phyloP scores from a whole-genome alignment of 2,113 vertebrate genomes.

The Meriones unguiculatus region DNA sequence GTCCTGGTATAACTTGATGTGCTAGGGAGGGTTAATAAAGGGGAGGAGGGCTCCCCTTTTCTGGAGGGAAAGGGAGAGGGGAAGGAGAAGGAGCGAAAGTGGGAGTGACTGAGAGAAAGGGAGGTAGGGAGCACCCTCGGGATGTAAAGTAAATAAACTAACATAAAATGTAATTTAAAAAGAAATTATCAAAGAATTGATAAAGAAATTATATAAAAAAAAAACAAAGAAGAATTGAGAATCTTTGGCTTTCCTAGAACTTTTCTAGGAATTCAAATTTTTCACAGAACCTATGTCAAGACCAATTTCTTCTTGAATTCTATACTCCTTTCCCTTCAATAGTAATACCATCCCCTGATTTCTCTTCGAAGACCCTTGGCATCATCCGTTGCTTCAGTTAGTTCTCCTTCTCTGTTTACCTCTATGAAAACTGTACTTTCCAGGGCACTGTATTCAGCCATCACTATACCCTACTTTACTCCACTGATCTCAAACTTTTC shows the following conservation, averaged over 20 bases:
- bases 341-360: neutral
- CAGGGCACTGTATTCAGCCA: neutral
- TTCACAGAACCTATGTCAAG: neutral
- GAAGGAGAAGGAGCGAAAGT: no score
- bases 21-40: no score
- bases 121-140: no score
- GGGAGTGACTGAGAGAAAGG: no score
- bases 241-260: neutral
- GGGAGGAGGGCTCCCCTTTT: no score
- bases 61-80: no score
- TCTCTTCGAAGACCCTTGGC: neutral
- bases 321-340: neutral
- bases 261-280: slow-evolving; percentile 22
- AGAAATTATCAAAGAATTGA: neutral
- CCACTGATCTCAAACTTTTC: slow-evolving; percentile 18
- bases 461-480: neutral
- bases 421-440: slow-evolving; percentile 42
- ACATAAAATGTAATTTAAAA: no score
- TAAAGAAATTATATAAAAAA: no score
- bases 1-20: no score
- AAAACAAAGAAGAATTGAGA: neutral
- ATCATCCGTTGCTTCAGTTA: neutral
- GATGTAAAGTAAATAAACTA: no score
- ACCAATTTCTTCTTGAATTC: neutral
- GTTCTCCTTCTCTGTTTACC: neutral